Conservation (phyloP, 2,797 vertebrate species). For the Vireo griseus region DNA sequence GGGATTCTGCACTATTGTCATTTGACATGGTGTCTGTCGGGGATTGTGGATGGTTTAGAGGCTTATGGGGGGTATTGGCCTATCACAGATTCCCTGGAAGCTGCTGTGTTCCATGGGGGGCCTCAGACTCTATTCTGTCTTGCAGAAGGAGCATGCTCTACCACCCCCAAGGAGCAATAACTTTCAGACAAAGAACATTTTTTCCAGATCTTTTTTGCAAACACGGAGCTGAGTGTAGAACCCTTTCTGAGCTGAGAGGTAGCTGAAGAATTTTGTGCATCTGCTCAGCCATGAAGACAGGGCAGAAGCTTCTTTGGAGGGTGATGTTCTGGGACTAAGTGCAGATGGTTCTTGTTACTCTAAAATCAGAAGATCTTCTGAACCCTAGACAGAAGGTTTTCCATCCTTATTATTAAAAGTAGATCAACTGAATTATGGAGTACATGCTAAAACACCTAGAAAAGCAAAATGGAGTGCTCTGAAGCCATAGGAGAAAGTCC, state of each 20-base stretch:
- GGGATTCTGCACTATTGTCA: conserved; percentile 60
- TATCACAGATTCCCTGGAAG: conserved; percentile 57
- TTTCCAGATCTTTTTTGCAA: conserved; percentile 54
- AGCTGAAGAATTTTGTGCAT: neutral
- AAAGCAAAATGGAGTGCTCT: neutral
- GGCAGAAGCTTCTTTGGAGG: neutral
- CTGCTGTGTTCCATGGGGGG: conserved; percentile 54
- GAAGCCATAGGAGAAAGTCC: neutral
- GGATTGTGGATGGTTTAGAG: conserved; percentile 44
- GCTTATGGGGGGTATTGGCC: conserved; percentile 54
- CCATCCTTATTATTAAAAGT: neutral
- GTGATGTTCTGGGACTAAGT: neutral
- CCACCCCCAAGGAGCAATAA: conserved; percentile 61
- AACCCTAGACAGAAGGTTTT: neutral
- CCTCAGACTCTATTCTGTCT: conserved; percentile 55
- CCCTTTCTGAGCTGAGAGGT: conserved; percentile 27
- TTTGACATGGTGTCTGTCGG: conserved; percentile 57
- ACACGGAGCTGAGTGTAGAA: conserved; percentile 5
- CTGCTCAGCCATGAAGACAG: neutral
- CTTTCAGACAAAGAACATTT: conserved; percentile 60
- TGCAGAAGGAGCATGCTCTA: conserved; percentile 57
- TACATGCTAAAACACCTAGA: neutral
- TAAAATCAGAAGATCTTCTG: neutral
- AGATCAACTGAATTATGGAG: neutral
- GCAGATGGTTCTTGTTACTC: neutral